Evolutionary conservation across 2,888 invertebrate genomes (phyloP), one percentile per base, ranked within the genome.

Genomic region (Sesia apiformis): DNA sequence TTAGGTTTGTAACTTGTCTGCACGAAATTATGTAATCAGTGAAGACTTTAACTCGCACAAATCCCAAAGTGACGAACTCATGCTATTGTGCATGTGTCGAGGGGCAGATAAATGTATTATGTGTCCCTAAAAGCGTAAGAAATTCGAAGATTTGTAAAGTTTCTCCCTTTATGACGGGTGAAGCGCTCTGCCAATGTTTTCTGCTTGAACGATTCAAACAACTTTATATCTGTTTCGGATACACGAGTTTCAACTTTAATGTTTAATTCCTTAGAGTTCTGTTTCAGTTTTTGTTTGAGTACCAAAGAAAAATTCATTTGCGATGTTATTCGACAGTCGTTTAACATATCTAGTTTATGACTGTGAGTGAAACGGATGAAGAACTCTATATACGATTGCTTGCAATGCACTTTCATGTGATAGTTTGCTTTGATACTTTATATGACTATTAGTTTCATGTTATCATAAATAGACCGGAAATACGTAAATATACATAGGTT

Each of bases 101-200:
- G 84, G 86, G 88, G 80, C 74, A 80, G 86, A 88, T 88, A 88
- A 88, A 87, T 86, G 84, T 80, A 86, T 88, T 84, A 84, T 78
- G 78, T 83, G 80, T 77, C 79, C 76, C 81, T 80, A 80, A 84
- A 84, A 87, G 84, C 84, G 82, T 81, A 83, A 81, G 86, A 87
- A 85, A 87, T 88, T 77, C 84, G 72, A 77, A 87, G 82, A 88
- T 87, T 87, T 88, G 84, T 86, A 86, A 89, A 88, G 76, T 88
- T 86, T 83, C 75, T 86, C 86, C 86, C 75, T 85, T 86, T 87
- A 87, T 84, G 86, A 86, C 75, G 79, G 76, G 77, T 73, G 73
- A 84, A 83, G 78, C 76, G 69, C 81, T 73, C 73, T 70, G 74
- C 78, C 82, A 75, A 85, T 84, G 86, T 86, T 83, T 84, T 83